phyloP scores from a whole-genome alignment of 1,140 invertebrate genomes.

The Drosophila sucinea region DNA sequence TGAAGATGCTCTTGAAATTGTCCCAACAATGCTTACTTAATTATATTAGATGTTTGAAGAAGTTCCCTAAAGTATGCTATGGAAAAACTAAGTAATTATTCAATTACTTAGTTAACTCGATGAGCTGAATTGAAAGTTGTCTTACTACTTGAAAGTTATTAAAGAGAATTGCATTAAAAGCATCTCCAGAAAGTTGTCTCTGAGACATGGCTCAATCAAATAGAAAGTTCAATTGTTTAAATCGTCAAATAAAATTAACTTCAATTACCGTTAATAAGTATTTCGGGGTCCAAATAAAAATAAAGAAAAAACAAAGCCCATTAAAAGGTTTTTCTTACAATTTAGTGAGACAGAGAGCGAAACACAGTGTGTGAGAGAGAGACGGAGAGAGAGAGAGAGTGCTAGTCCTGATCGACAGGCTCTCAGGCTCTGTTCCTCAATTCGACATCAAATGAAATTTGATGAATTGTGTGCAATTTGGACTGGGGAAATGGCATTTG shows the following conservation, averaged over 20 bases:
- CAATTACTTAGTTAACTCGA: no score
- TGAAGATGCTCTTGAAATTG: no score
- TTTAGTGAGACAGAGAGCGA: constrained; percentile 28
- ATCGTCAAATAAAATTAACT: constrained; percentile 48
- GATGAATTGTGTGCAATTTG: constrained; percentile 82
- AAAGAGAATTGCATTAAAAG: no score
- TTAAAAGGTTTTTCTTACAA: constrained; percentile 55
- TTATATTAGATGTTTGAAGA: no score
- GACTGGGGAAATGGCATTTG: constrained; percentile 71
- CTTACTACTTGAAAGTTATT: no score
- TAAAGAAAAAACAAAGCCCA: constrained; percentile 44
- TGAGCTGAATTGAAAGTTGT: no score
- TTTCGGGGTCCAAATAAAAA: background rate
- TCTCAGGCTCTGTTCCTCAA: constrained; percentile 51
- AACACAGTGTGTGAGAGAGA: background rate
- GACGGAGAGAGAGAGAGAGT: constrained; percentile 19
- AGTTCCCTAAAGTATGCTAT: no score
- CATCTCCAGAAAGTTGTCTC: no score
- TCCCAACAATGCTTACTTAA: no score
- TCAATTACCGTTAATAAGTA: constrained; percentile 43
- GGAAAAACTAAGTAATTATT: no score
- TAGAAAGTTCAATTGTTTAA: constrained; percentile 42
- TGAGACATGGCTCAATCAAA: constrained; percentile 10
- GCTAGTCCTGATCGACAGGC: constrained; percentile 2
- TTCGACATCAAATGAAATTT: constrained; percentile 74